phyloP scores from a whole-genome alignment of 2,888 invertebrate genomes.

The Trichogramma evanescens region DNA sequence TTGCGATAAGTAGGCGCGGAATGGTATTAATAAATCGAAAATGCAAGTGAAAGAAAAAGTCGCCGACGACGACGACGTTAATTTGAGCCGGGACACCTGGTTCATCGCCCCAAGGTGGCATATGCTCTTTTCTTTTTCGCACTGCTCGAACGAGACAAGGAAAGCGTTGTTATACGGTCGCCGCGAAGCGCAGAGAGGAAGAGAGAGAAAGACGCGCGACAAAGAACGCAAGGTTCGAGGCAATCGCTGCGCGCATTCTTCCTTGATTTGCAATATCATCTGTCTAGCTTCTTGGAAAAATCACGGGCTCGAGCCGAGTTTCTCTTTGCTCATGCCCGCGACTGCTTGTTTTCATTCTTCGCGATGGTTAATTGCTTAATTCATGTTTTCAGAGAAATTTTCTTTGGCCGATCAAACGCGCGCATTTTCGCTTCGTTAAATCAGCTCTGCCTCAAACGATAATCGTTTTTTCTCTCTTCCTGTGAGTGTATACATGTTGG shows the following conservation, averaged over 20 bases:
- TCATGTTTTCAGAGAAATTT: not conserved
- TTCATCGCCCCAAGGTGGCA: constrained; percentile 21
- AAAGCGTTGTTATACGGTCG: too few species aligned
- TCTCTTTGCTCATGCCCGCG: constrained; percentile 7
- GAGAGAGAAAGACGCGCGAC: too few species aligned
- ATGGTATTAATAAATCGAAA: not conserved
- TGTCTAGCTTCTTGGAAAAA: constrained; percentile 2
- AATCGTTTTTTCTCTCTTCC: not conserved
- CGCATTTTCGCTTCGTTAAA: not conserved
- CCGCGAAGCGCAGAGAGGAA: too few species aligned
- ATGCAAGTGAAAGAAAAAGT: constrained; percentile 37
- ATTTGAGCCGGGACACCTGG: constrained; percentile 45
- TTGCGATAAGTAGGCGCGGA: not conserved
- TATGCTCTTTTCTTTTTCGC: constrained; percentile 10
- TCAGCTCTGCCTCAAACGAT: not conserved
- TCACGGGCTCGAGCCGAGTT: constrained; percentile 20
- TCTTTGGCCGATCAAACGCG: too few species aligned
- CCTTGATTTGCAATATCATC: not conserved
- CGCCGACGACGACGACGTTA: constrained; percentile 35
- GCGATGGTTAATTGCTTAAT: constrained; percentile 10
- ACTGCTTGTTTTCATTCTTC: not conserved
- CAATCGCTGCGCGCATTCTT: too few species aligned
- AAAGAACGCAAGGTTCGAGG: too few species aligned
- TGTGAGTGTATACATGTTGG: not conserved
- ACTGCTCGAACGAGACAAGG: too few species aligned